Evolutionary conservation across 2,888 invertebrate genomes (phyloP), one percentile per base, ranked within the genome.

Genomic region (Lycocerus yunnanus): DNA sequence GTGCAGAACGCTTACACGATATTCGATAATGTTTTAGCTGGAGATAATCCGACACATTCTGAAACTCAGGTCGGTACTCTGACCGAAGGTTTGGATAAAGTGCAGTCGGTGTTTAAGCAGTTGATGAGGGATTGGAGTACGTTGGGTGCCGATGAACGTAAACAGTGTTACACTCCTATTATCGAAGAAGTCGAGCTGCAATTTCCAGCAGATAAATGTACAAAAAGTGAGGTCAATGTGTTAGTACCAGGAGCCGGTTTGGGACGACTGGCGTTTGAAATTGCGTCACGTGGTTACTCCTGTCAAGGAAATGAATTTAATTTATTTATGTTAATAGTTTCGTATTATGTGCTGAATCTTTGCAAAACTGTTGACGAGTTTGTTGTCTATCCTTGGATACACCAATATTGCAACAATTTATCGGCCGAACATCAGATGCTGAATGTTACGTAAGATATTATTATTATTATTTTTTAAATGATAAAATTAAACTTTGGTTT

Each of bases 231-330:
- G 72, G 89, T 97, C 15, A 92, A 92, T 81, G 91, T 98, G 70
- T 87, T 99, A 74, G 97, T 99, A 14, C 99, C 99, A 9, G 99
- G 99, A 2, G 97, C 98, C n/a, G 99, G 99, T 0, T 89, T 99
- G 5, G 98, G 98, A 0, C 89, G 99, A 74, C 89, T 99, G 1
- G 96, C 97, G 0, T 98, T 94, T 89, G 99, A 99, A 89, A 91
- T 99, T 24, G 97, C 98, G 0, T 91, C 91, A 72, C 90, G 92
- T 15, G 98, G 98, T 1, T 99, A 94, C 88, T 91, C 91, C 10
- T 98, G 98, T 82, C 97, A 98, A 87, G 99, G 98, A 78, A 99
- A 99, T 86, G 99, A 99, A 88, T 98, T 97, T 89, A 97, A 97
- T 21, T 90, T 98, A 58, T 98, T 97, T 86, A 99, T 99, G 99